Evolutionary conservation across 2,113 vertebrate genomes (phyloP).

Genomic region (Scortum barcoo): DNA sequence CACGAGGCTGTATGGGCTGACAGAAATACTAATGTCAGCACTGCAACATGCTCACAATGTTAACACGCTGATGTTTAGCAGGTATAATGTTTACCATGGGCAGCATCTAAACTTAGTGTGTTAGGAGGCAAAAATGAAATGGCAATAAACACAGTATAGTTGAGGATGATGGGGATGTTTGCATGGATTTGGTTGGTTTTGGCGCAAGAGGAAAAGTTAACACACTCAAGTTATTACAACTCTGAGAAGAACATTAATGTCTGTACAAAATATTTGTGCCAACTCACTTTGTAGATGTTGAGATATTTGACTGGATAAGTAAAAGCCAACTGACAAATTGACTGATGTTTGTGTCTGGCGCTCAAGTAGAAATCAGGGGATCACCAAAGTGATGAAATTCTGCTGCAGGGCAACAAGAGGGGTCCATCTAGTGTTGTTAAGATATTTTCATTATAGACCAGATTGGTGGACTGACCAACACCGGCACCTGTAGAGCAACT

Average conservation of each 20-base stretch:
- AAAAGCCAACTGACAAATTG: too few species aligned
- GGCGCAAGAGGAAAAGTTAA: too few species aligned
- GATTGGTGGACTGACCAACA: not conserved
- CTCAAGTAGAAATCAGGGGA: not conserved
- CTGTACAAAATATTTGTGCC: not conserved
- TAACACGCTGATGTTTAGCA: not conserved
- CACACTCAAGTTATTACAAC: not conserved
- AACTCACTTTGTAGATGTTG: too few species aligned
- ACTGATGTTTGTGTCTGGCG: too few species aligned
- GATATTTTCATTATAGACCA: conserved; percentile 19
- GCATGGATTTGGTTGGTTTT: too few species aligned
- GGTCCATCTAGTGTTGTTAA: not conserved
- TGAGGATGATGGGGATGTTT: too few species aligned
- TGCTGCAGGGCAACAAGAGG: not conserved
- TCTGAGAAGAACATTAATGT: not conserved
- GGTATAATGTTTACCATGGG: too few species aligned
- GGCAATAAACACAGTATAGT: too few species aligned
- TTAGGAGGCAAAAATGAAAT: too few species aligned
- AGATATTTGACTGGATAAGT: too few species aligned
- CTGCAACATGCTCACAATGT: not conserved
- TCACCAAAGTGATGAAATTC: conserved; percentile 1
- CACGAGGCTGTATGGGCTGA: conserved; percentile 10
- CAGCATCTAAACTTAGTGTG: too few species aligned
- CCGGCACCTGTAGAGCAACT: not conserved
- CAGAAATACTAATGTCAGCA: conserved; percentile 34